Percentiles rank a stretch among this genome's conserved stretches.
Evolutionary conservation across 2,888 invertebrate genomes (phyloP).

Genomic region (Rhagium mordax): DNA sequence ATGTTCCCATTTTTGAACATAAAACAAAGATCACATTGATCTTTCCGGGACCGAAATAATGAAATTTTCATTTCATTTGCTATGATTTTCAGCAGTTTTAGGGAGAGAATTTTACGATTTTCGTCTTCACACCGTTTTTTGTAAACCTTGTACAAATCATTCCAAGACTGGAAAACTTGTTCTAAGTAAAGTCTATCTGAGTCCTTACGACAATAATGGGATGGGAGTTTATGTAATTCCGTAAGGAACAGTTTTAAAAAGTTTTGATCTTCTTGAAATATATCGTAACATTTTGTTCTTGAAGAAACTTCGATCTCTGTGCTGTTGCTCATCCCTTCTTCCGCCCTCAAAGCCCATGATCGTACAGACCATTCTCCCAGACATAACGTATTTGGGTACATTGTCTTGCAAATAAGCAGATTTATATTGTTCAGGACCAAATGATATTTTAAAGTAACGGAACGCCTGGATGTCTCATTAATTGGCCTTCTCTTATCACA

Average conservation of each 20-base stretch:
- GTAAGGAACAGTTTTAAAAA: slow-evolving; percentile 1
- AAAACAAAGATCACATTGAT: slow-evolving; percentile 21
- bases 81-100: not conserved
- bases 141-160: slow-evolving; percentile 32
- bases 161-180: slow-evolving; percentile 37
- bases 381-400: not conserved
- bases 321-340: not conserved
- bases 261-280: not conserved
- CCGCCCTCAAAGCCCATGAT: not conserved
- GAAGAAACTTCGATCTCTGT: not conserved
- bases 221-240: slow-evolving; percentile 37
- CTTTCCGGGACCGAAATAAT: slow-evolving; percentile 27
- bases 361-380: not conserved
- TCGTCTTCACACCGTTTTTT: slow-evolving; percentile 20
- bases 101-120: slow-evolving; percentile 16
- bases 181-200: slow-evolving; percentile 36
- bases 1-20: not conserved
- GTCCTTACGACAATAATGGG: slow-evolving; percentile 37
- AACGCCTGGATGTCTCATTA: too few species aligned
- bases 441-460: not conserved
- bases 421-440: not conserved
- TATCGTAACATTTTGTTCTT: not conserved
- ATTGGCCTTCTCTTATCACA: too few species aligned
- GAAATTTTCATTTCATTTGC: slow-evolving; percentile 35
- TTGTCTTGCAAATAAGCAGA: not conserved